Base-by-base conservation (phyloP, 92 coral and sea anemone species). In the Pocillopora grandis region DNA sequence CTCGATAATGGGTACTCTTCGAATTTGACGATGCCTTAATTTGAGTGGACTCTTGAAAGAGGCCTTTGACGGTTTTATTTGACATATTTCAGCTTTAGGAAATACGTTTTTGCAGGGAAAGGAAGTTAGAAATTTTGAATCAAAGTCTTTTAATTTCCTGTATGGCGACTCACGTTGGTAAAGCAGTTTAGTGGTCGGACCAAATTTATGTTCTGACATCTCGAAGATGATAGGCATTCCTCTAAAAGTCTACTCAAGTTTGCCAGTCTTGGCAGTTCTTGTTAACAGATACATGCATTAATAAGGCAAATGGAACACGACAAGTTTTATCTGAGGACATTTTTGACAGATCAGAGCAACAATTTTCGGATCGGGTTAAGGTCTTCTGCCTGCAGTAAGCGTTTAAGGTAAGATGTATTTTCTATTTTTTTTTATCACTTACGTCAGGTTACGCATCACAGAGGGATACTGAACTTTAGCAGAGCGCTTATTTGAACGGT, bases 101-200 rank as follows among this genome's bases (percentile, higher is more conserved):
- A 42, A 42, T 42, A 42, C 52, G 52, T 7, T 42, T 68, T 49
- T 9, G 58, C 21, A 52, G 42, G 63, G 36, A 35, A 27, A 66
- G 83, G 52, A 67, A 52, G 64, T 56, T 52, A 79, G 36, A 31
- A 17, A 1, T 31, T 67, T 23, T n/a, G 57, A 56, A 66, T 17
- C 66, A 58, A 27, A 80, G 42, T 16, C 33, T 18, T 80, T 80
- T 80, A 80, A 70, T 12, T 80, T 80, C 76, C 76, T 69, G 76
- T 69, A 3, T 42, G 65, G 56, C 31, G 42, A 80, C 57, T 61
- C 76, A 19, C 76, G 16, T 52, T 0, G 17, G 20, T 8, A 13
- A 13, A 2, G 52, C 64, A 23, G 17, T 17, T 16, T 12, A 64
- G 76, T 68, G 65, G 66, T 57, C 65, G 19, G 62, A 42, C 16